These are phyloP conservation scores for Chionis minor DNA, from an alignment of 2,113 vertebrate genomes.

Conservation along the genomic window DNA sequence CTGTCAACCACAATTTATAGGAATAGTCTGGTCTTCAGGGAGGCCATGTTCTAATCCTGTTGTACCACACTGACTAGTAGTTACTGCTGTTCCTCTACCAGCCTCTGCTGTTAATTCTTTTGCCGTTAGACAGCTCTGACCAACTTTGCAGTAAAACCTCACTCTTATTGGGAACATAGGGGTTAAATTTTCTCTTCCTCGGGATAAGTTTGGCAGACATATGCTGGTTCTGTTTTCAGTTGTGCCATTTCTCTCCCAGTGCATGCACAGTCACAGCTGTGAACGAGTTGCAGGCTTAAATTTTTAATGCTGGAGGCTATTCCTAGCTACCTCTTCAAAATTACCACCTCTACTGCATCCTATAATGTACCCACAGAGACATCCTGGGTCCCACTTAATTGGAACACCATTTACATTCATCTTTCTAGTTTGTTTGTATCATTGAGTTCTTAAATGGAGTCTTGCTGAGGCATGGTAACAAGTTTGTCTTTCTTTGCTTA, in stretches of 20 bases:
- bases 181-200: neutral
- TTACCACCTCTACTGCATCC: slow-evolving; percentile 15
- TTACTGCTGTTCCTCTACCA: neutral
- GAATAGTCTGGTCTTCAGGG: neutral
- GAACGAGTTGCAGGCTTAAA: slow-evolving; percentile 21
- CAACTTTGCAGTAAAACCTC: neutral
- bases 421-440: slow-evolving; percentile 7
- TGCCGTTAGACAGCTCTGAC: neutral
- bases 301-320: slow-evolving; percentile 59
- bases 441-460: neutral
- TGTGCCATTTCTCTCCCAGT: neutral
- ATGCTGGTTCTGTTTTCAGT: neutral
- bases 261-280: slow-evolving; percentile 25
- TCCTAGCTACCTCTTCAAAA: slow-evolving; percentile 22
- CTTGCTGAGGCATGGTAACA: neutral
- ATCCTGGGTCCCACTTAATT: slow-evolving; percentile 39
- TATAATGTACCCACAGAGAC: neutral
- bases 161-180: neutral
- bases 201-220: neutral
- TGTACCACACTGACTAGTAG: neutral
- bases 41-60: neutral
- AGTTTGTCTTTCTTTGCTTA: neutral
- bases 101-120: neutral
- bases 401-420: slow-evolving; percentile 10
- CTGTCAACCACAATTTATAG: neutral